phyloP scores from a whole-genome alignment of 35 echinoderm and acorn worm genomes.

The Hemicentrotus pulcherrimus region DNA sequence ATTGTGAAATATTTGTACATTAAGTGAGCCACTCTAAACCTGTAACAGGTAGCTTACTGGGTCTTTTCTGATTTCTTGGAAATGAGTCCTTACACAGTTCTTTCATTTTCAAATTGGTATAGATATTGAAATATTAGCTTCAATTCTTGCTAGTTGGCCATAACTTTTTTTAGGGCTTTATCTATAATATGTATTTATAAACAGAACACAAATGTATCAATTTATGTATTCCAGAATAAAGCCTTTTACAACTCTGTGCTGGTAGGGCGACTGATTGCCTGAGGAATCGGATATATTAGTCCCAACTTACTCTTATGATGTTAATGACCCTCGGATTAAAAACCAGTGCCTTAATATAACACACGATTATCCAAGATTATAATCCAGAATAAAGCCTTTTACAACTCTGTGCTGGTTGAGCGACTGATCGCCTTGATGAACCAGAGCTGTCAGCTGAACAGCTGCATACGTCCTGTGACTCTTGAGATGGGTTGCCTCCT shows the following conservation, averaged over 20 bases:
- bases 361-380: neutral
- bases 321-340: too few relatives aligned
- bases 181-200: too few relatives aligned
- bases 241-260: slow-evolving; percentile 68
- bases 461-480: slow-evolving; percentile 88
- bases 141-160: too few relatives aligned
- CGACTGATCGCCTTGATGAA: slow-evolving; percentile 81
- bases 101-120: too few relatives aligned
- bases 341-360: neutral
- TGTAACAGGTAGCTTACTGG: too few relatives aligned
- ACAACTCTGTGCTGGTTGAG: slow-evolving; percentile 80
- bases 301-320: neutral
- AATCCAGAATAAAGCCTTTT: slow-evolving; percentile 73
- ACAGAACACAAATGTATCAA: neutral
- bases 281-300: slow-evolving; percentile 84
- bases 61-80: too few relatives aligned
- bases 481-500: slow-evolving; percentile 86
- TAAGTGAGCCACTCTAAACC: too few relatives aligned
- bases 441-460: slow-evolving; percentile 93
- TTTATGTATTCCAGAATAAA: slow-evolving; percentile 63
- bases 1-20: too few relatives aligned
- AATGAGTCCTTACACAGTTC: too few relatives aligned
- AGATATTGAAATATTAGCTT: too few relatives aligned
- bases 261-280: slow-evolving; percentile 66
- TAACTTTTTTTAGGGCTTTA: too few relatives aligned